A percentile compares a stretch with the other conserved stretches of the same genome.
These are phyloP conservation scores for Caracal caracal DNA, from an alignment of 2,113 vertebrate genomes.

Conservation along the genomic window DNA sequence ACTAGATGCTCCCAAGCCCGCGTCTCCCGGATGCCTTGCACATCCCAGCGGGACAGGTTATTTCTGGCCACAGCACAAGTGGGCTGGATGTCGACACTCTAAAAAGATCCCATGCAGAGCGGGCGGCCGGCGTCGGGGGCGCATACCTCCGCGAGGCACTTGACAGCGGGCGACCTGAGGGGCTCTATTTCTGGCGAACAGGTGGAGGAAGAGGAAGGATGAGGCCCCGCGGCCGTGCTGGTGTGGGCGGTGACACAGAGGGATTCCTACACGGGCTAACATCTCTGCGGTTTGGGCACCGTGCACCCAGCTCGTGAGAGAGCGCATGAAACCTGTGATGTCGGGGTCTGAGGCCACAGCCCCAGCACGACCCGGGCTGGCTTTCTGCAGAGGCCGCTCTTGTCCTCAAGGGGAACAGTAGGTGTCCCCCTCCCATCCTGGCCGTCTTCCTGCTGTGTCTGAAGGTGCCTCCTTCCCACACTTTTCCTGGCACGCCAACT, in stretches of 20 bases:
- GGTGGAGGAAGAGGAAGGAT: conserved; percentile 65
- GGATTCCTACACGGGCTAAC: not conserved
- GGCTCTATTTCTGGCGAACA: conserved; percentile 73
- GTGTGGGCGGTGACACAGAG: not conserved
- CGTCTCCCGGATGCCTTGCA: not conserved
- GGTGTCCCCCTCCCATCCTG: not conserved
- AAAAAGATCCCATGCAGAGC: conserved; percentile 32
- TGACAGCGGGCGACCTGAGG: conserved; percentile 50
- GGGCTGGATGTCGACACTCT: not conserved
- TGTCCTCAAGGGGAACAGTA: not conserved
- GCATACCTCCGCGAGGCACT: conserved; percentile 60
- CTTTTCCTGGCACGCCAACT: not conserved
- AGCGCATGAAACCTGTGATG: not conserved
- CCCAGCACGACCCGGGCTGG: accelerated
- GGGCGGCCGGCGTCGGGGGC: conserved; percentile 56
- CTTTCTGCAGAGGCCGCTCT: not conserved
- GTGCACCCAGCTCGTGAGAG: not conserved
- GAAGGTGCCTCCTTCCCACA: not conserved
- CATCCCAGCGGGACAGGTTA: not conserved
- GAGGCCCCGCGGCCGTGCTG: not conserved
- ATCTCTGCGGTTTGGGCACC: not conserved
- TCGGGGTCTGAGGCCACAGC: not conserved
- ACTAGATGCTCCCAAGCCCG: not conserved
- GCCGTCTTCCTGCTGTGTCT: not conserved
- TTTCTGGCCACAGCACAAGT: not conserved